These are phyloP conservation scores for Falco berigora DNA, from an alignment of 2,797 vertebrate species.

Conservation along the genomic window DNA sequence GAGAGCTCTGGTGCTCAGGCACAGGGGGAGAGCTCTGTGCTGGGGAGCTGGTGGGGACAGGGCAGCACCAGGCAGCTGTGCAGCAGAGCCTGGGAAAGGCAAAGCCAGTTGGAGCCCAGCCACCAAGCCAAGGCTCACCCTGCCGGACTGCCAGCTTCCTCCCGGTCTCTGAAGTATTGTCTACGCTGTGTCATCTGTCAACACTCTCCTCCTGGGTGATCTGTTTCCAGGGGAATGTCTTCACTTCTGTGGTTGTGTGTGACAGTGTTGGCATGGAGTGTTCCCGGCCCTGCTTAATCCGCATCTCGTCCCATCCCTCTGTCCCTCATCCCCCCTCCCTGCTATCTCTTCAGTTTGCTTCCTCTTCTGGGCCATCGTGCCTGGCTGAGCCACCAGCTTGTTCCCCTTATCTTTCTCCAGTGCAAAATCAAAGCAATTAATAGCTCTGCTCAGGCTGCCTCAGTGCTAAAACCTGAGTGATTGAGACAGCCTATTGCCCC, in stretches of 20 bases:
- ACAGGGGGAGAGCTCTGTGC: not conserved
- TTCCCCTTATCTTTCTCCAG: not conserved
- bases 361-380: not conserved
- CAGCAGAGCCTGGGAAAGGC: not conserved
- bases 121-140: not conserved
- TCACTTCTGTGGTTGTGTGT: not conserved
- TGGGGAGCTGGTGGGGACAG: not conserved
- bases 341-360: not conserved
- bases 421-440: not conserved
- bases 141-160: not conserved
- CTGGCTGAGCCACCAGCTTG: not conserved
- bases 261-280: not conserved
- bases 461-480: not conserved
- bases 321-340: not conserved
- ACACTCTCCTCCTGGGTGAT: not conserved
- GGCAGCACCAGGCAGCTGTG: rapidly evolving
- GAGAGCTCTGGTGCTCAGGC: not conserved
- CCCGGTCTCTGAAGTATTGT: not conserved
- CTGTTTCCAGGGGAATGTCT: not conserved
- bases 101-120: not conserved
- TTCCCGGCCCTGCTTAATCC: not conserved
- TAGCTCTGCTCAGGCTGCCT: not conserved
- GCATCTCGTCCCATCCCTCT: not conserved
- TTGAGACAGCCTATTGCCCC: not conserved
- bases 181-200: not conserved